Conservation (phyloP, 2,888 invertebrate genomes). For the Luperina testacea region DNA sequence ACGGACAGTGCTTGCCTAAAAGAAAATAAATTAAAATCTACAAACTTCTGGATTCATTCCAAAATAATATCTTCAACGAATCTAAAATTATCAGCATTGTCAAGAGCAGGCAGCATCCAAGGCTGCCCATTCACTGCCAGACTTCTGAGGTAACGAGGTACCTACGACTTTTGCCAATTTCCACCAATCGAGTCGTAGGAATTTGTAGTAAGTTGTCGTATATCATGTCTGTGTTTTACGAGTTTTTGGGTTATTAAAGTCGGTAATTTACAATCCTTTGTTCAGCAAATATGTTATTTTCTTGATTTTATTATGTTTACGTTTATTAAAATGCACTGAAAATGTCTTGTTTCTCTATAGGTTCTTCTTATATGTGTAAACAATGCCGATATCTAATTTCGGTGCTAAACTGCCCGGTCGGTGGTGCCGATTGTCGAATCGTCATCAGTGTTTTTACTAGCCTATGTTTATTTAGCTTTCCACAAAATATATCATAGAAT, state of each 20-base stretch:
- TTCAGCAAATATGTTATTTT: neutral
- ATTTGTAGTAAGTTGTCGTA: slow-evolving; percentile 1
- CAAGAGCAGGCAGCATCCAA: slow-evolving; percentile 71
- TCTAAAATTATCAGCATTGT: slow-evolving; percentile 76
- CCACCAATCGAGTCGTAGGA: slow-evolving; percentile 22
- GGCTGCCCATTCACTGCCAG: slow-evolving; percentile 54
- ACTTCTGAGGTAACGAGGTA: slow-evolving; percentile 35
- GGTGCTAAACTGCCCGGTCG: too few relatives aligned
- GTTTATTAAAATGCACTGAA: neutral
- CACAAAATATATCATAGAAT: neutral
- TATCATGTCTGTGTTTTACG: slow-evolving; percentile 27
- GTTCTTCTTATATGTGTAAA: neutral
- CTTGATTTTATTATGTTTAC: neutral
- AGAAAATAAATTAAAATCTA: slow-evolving; percentile 56
- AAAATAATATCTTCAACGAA: slow-evolving; percentile 71
- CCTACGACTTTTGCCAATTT: slow-evolving; percentile 6
- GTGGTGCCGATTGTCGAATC: neutral
- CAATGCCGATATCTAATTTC: neutral
- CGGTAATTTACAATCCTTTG: slow-evolving; percentile 34
- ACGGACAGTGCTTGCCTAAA: slow-evolving; percentile 4
- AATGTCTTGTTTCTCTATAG: neutral
- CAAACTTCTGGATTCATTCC: slow-evolving; percentile 70
- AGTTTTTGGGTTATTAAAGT: slow-evolving; percentile 23
- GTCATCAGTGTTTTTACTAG: neutral
- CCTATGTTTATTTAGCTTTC: neutral